These are phyloP conservation scores for Ailurus styani DNA, from an alignment of 2,113 vertebrate genomes.

Conservation along the genomic window DNA sequence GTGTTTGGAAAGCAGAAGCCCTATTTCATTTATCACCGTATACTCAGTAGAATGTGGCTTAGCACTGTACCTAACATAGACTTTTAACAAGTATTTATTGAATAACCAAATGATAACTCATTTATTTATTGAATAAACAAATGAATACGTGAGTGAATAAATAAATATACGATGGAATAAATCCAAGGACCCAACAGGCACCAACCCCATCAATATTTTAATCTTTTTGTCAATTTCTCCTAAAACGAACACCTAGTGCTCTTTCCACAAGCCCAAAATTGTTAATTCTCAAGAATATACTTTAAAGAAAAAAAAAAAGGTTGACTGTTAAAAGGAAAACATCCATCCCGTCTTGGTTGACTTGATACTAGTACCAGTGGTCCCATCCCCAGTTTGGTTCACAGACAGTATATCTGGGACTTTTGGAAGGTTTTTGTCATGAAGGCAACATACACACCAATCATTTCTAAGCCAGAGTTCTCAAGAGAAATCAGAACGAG, in stretches of 20 bases:
- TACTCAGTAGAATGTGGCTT: neutral
- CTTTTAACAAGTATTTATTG: neutral
- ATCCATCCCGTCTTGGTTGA: neutral
- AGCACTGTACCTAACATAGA: neutral
- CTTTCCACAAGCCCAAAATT: neutral
- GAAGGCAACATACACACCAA: neutral
- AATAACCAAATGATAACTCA: neutral
- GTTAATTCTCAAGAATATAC: neutral
- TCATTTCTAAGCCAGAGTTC: neutral
- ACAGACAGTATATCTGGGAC: neutral
- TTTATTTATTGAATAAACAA: neutral
- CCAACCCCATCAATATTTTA: neutral
- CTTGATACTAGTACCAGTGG: neutral
- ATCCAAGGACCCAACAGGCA: neutral
- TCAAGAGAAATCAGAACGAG: slow-evolving; percentile 1
- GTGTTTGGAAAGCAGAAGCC: neutral
- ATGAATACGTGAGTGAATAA: neutral
- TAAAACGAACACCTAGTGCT: neutral
- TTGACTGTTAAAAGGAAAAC: neutral
- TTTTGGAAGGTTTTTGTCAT: slow-evolving; percentile 14
- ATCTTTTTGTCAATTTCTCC: neutral
- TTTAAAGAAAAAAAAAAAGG: neutral
- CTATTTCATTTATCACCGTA: no score
- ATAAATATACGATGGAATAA: neutral
- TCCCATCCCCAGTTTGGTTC: neutral